Percentiles rank a stretch among this genome's conserved stretches.
Conservation (phyloP, 2,113 vertebrate species). For the Chaetura pelagica region DNA sequence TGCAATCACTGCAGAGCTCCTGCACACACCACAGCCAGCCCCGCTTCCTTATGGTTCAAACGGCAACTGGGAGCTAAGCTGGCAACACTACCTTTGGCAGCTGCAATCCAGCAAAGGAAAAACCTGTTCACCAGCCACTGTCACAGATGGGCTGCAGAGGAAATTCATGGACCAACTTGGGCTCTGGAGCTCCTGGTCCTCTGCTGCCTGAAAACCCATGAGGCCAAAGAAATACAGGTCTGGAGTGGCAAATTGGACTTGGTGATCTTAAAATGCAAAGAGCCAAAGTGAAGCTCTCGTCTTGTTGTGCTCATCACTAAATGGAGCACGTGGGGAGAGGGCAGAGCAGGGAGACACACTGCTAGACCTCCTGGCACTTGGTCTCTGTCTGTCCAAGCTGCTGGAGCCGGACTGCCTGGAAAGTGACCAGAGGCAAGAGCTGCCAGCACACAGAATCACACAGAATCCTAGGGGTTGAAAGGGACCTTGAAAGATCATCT, state of each 20-base stretch:
- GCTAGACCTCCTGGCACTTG: neutral
- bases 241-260: neutral
- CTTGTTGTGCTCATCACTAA: neutral
- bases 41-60: neutral
- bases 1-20: neutral
- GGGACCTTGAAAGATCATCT: too few species aligned
- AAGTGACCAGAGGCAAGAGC: neutral
- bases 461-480: too few species aligned
- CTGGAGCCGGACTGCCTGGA: neutral
- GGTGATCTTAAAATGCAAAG: neutral
- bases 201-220: neutral
- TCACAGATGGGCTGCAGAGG: neutral
- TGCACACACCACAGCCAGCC: neutral
- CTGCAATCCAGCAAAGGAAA: neutral
- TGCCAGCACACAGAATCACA: too few species aligned
- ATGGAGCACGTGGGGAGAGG: accelerated
- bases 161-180: neutral
- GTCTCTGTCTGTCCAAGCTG: neutral
- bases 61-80: neutral
- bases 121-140: neutral
- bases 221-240: neutral
- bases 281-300: neutral
- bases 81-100: accelerated
- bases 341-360: too few species aligned
- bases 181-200: neutral